These are phyloP conservation scores for Clinocottus analis DNA, from an alignment of 2,113 vertebrate genomes.

Conservation along the genomic window DNA sequence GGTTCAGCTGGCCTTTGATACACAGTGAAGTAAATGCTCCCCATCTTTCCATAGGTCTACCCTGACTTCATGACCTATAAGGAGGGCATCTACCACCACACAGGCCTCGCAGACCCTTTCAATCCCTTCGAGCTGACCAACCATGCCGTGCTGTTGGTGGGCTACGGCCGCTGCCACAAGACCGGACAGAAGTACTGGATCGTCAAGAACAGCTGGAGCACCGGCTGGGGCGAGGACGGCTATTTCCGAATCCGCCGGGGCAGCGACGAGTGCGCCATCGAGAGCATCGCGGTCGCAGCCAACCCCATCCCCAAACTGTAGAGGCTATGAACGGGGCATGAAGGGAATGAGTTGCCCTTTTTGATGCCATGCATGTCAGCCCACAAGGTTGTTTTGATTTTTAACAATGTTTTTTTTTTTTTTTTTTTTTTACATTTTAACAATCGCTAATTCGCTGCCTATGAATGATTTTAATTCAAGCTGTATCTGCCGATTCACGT, in stretches of 20 bases:
- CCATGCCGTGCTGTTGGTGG: constrained; percentile 94
- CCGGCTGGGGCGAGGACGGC: constrained; percentile 89
- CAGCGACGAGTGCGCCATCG: constrained; percentile 91
- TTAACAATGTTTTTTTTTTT: neutral
- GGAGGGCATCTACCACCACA: constrained; percentile 94
- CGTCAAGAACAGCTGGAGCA: constrained; percentile 98
- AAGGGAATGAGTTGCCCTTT: neutral
- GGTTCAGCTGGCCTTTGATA: neutral
- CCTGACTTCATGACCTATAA: constrained; percentile 90
- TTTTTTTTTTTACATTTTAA: neutral
- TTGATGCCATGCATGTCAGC: neutral
- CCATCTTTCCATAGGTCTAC: constrained; percentile 80
- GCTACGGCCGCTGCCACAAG: constrained; percentile 87
- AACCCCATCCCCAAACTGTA: constrained; percentile 89
- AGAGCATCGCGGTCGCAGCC: constrained; percentile 92
- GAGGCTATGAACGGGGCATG: neutral
- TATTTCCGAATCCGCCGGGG: constrained; percentile 96
- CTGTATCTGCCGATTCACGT: constrained; percentile 32
- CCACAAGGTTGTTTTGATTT: neutral
- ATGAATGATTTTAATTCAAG: constrained; percentile 9
- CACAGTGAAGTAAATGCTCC: neutral
- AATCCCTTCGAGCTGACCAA: constrained; percentile 97
- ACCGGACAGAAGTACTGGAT: constrained; percentile 92
- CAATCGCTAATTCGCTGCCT: constrained; percentile 3
- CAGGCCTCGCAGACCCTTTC: constrained; percentile 85